Conservation (phyloP, 2,797 vertebrate genomes). For the Chelon labrosus region DNA sequence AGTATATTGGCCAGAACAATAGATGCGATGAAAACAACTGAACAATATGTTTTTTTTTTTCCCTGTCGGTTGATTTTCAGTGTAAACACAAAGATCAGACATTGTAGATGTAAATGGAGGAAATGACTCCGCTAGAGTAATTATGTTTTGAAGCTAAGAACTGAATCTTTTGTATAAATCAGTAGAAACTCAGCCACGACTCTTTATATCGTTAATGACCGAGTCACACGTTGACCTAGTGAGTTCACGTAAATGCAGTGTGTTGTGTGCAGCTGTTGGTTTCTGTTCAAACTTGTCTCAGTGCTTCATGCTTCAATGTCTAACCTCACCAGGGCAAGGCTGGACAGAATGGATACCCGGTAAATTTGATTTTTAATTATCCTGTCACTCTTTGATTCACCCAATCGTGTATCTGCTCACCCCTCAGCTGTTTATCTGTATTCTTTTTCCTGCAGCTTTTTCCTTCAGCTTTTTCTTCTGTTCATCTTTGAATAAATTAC, state of each 20-base stretch:
- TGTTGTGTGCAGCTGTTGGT: conserved; percentile 60
- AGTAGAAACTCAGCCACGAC: background rate
- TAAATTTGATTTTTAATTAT: conserved; percentile 85
- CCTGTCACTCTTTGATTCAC: conserved; percentile 67
- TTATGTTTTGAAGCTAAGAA: background rate
- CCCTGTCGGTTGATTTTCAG: background rate
- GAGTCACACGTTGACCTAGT: conserved; percentile 11
- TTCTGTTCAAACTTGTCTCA: conserved; percentile 67
- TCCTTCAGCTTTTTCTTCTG: background rate
- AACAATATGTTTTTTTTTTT: no score
- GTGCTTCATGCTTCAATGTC: conserved; percentile 78
- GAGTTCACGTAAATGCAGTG: conserved; percentile 9
- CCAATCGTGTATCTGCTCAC: conserved; percentile 34
- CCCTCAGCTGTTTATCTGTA: background rate
- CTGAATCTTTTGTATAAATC: background rate
- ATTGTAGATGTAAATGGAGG: background rate
- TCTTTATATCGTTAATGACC: background rate
- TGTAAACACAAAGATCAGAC: background rate
- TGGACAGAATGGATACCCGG: conserved; percentile 98
- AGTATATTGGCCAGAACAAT: background rate
- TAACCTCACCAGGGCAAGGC: conserved; percentile 94
- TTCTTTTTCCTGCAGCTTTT: conserved; percentile 1
- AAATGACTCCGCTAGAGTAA: background rate
- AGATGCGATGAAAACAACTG: conserved; percentile 5
- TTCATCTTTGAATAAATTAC: conserved; percentile 7